A percentile compares a stretch with the other conserved stretches of the same genome.
phyloP scores from a whole-genome alignment of 2,888 invertebrate genomes.

The Epistrophe grossulariae region DNA sequence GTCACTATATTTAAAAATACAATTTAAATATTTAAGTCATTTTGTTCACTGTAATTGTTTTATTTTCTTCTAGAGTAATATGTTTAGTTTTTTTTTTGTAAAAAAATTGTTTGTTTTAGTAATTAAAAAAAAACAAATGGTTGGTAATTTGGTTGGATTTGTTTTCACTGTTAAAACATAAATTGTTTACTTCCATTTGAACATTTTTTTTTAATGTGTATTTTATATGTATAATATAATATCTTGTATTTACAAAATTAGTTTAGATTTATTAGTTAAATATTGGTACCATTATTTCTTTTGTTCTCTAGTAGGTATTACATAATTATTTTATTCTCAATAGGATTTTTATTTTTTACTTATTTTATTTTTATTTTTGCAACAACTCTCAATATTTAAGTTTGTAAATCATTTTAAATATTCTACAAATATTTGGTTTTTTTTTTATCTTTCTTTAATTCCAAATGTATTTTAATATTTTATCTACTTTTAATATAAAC shows the following conservation, averaged over 20 bases:
- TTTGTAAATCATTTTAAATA: constrained; percentile 48
- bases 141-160: constrained; percentile 72
- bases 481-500: constrained; percentile 66
- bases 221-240: neutral
- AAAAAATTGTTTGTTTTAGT: constrained; percentile 20
- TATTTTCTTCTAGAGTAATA: constrained; percentile 11
- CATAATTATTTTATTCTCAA: constrained; percentile 35
- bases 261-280: constrained; percentile 52
- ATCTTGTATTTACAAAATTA: constrained; percentile 66
- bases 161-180: constrained; percentile 51
- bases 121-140: constrained; percentile 44
- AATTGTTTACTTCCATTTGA: constrained; percentile 30
- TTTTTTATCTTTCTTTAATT: constrained; percentile 13
- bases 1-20: constrained; percentile 32
- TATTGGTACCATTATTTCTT: constrained; percentile 64
- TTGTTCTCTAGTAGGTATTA: constrained; percentile 30
- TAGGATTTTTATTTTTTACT: constrained; percentile 51
- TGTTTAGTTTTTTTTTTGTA: constrained; percentile 6
- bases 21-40: constrained; percentile 52
- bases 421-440: constrained; percentile 48
- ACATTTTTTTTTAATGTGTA: constrained; percentile 53
- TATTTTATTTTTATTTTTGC: constrained; percentile 24
- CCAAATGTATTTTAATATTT: constrained; percentile 28
- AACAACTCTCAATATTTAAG: constrained; percentile 40
- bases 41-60: constrained; percentile 54